Conservation (phyloP, 1,140 invertebrate genomes). For the Drosophila bocki region DNA sequence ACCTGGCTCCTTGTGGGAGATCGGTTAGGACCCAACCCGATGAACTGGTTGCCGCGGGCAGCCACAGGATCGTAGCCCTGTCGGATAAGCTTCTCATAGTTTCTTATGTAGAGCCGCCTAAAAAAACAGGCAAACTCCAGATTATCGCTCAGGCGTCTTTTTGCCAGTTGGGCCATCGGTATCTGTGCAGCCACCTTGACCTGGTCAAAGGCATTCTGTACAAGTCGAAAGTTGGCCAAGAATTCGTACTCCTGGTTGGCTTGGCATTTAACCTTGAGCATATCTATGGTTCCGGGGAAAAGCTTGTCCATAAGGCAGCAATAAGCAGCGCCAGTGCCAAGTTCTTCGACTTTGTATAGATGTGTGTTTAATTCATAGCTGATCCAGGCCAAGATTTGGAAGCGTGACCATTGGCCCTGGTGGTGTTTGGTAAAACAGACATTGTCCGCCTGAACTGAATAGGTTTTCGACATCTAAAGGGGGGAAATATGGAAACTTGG, state of each 20-base stretch:
- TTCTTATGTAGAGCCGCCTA: not conserved
- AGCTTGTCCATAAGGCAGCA: conserved; percentile 1
- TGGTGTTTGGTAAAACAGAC: not conserved
- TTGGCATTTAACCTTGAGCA: not conserved
- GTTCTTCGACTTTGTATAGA: not conserved
- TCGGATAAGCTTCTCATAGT: not conserved
- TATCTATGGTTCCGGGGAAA: not conserved
- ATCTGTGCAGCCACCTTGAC: not conserved
- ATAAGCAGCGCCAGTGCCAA: not conserved
- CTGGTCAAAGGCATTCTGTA: not conserved
- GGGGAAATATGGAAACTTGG: not conserved
- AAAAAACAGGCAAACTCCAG: not conserved
- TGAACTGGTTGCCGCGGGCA: not conserved
- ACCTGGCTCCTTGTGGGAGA: not conserved
- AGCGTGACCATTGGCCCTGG: not conserved
- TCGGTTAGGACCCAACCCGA: not conserved
- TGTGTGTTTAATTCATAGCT: not conserved
- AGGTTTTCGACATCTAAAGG: not conserved
- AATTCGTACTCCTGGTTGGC: conserved; percentile 8
- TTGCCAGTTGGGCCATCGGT: not conserved
- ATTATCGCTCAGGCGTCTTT: not conserved
- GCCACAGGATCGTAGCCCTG: not conserved
- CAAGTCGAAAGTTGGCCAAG: not conserved
- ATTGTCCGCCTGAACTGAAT: not conserved
- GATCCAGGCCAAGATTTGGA: not conserved